phyloP scores from a whole-genome alignment of 2,797 vertebrate genomes.

The Coreius guichenoti region DNA sequence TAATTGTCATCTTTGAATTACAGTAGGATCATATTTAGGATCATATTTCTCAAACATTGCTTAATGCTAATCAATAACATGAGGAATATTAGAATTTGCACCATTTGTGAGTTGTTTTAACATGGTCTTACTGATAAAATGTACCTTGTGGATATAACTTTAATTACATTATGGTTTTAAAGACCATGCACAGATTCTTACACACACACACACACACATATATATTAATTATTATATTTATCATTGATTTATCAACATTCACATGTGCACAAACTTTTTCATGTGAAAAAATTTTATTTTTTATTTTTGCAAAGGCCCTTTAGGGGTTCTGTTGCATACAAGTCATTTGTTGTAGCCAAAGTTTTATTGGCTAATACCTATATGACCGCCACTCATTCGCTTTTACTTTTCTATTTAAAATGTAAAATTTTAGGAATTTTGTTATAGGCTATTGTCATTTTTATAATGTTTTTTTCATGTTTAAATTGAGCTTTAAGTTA shows the following conservation, averaged over 20 bases:
- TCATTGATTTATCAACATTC: too few species aligned
- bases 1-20: constrained; percentile 19
- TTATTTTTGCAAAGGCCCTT: too few species aligned
- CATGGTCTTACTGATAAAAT: constrained; percentile 17
- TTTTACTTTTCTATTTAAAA: background rate
- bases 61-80: background rate
- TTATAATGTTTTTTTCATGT: too few species aligned
- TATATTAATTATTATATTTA: too few species aligned
- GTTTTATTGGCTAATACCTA: background rate
- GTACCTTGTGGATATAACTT: constrained; percentile 16
- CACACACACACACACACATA: too few species aligned
- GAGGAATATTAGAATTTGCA: background rate
- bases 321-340: too few species aligned
- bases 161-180: constrained; percentile 28
- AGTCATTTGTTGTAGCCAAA: too few species aligned
- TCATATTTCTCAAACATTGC: background rate
- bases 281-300: too few species aligned
- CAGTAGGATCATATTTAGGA: background rate
- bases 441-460: too few species aligned
- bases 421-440: too few species aligned
- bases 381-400: background rate
- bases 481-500: too few species aligned
- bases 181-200: constrained; percentile 38
- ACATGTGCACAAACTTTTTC: too few species aligned
- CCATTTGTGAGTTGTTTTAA: constrained; percentile 10